These are phyloP conservation scores for Pocillopora verrucosa DNA, from an alignment of 64 coral and sea anemone species.

Conservation along the genomic window DNA sequence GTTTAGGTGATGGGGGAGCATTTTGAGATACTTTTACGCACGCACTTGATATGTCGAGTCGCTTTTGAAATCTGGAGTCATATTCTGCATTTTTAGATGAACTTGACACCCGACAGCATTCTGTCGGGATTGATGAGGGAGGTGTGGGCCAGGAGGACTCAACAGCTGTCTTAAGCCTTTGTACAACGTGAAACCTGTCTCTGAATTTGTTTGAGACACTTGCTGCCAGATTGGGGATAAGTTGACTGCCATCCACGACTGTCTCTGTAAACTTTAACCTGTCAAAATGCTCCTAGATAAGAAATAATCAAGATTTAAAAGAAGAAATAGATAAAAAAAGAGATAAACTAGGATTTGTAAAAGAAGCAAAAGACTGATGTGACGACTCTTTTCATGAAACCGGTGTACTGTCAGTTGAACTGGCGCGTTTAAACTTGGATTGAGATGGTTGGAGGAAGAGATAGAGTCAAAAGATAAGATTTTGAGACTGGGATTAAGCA, in stretches of 20 bases:
- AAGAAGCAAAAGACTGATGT: too few relatives aligned
- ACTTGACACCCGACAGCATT: slow-evolving; percentile 36
- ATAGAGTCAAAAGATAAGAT: too few relatives aligned
- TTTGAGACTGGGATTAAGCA: too few relatives aligned
- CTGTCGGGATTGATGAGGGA: not conserved
- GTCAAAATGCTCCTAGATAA: slow-evolving; percentile 13
- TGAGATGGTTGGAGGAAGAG: too few relatives aligned
- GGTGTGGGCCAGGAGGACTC: slow-evolving; percentile 15
- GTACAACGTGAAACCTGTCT: not conserved
- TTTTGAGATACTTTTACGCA: slow-evolving; percentile 7
- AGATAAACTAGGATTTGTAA: not conserved
- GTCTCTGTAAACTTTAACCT: not conserved
- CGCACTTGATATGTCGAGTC: slow-evolving; percentile 8
- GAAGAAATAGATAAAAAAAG: not conserved
- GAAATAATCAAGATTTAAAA: not conserved
- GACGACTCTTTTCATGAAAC: too few relatives aligned
- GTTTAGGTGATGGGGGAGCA: not conserved
- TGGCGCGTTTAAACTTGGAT: too few relatives aligned
- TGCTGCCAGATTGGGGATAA: not conserved
- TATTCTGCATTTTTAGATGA: not conserved
- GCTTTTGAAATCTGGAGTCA: slow-evolving; percentile 51
- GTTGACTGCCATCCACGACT: not conserved
- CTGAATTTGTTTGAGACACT: slow-evolving; percentile 22
- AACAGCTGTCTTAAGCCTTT: slow-evolving; percentile 15
- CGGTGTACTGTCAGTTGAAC: too few relatives aligned